Base-by-base conservation (phyloP, 2,113 vertebrate genomes). In the Varanus salvator region DNA sequence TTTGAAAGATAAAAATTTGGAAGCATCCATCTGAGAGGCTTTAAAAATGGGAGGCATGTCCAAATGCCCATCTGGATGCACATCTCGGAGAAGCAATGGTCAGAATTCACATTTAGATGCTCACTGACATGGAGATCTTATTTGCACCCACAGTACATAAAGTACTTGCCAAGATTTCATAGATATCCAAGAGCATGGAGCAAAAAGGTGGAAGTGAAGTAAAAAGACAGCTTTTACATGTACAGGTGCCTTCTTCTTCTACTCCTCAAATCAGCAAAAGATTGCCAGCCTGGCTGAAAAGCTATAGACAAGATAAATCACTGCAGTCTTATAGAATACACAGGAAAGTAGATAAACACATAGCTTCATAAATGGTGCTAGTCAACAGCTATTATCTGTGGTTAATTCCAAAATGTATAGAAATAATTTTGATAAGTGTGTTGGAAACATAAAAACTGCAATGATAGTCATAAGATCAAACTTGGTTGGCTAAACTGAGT, bases 401-500 rank as follows among this genome's bases (percentile, higher is more conserved):
- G 77, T 52, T 80, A 52, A 80, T 52, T 50, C 38, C 38, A 80
- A 48, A 27, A 80, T 29, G 1, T 52, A 80, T 29, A 23, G 48
- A 80, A 38, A 52, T 80, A 52, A 14, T 52, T 48, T 48, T 77
- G 48, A 21, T 77, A 74, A 75, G 34, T 34, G n/a, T 6, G 17
- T 48, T 25, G 44, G 21, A 77, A 38, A 34, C 72, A 34, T 21
- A 75, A 48, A 44, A 77, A 23, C 38, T 77, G 19, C 44, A 77
- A 34, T 25, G 21, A 23, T 21, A 8, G 21, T 25, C 21, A 48
- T 25, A 77, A 23, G 8, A 23, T 44, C 75, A 77, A 23, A 34
- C 48, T 25, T 92, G 60, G 88, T 92, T 89, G 91, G 27, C 38
- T 80, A 91, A 77, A 80, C 83, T 88, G 66, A 92, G 80, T 21